Percentiles rank a stretch among this genome's conserved stretches.
phyloP scores from a whole-genome alignment of 1,140 invertebrate genomes.

The Polyergus mexicanus region DNA sequence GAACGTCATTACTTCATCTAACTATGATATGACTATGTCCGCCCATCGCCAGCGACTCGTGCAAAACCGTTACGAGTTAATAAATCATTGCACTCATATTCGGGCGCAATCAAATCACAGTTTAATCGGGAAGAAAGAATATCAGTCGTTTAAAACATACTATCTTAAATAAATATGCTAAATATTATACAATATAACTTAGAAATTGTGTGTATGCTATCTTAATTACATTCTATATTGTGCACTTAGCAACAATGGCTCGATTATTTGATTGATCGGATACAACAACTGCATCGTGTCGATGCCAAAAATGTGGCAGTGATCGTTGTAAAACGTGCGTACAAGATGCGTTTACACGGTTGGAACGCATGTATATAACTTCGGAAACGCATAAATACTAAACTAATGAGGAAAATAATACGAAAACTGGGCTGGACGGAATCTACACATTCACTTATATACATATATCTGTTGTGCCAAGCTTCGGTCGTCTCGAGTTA shows the following conservation, averaged over 20 bases:
- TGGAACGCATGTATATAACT: slow-evolving; percentile 46
- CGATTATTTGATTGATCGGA: slow-evolving; percentile 15
- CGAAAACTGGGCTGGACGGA: slow-evolving; percentile 85
- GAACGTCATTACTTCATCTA: slow-evolving; percentile 79
- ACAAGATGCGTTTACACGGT: slow-evolving; percentile 18
- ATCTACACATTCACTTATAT: slow-evolving; percentile 86
- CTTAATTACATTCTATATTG: slow-evolving; percentile 41
- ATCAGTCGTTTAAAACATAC: slow-evolving; percentile 70
- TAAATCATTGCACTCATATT: slow-evolving; percentile 54
- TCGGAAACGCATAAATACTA: slow-evolving; percentile 64
- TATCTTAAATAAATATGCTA: slow-evolving; percentile 74
- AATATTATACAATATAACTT: slow-evolving; percentile 41
- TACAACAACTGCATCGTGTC: slow-evolving; percentile 48
- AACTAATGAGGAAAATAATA: slow-evolving; percentile 73
- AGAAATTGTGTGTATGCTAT: slow-evolving; percentile 45
- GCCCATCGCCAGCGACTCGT: slow-evolving; percentile 79
- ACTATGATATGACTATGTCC: slow-evolving; percentile 85
- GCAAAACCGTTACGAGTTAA: slow-evolving; percentile 63
- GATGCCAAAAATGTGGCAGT: slow-evolving; percentile 62
- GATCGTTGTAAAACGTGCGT: slow-evolving; percentile 48
- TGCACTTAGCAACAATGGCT: slow-evolving; percentile 44
- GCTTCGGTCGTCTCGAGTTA: slow-evolving; percentile 79
- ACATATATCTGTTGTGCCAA: slow-evolving; percentile 86
- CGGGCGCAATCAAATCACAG: slow-evolving; percentile 77
- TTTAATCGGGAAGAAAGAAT: slow-evolving; percentile 65